phyloP scores from a whole-genome alignment of 2,888 invertebrate species.

The Acanthosoma haemorrhoidale region DNA sequence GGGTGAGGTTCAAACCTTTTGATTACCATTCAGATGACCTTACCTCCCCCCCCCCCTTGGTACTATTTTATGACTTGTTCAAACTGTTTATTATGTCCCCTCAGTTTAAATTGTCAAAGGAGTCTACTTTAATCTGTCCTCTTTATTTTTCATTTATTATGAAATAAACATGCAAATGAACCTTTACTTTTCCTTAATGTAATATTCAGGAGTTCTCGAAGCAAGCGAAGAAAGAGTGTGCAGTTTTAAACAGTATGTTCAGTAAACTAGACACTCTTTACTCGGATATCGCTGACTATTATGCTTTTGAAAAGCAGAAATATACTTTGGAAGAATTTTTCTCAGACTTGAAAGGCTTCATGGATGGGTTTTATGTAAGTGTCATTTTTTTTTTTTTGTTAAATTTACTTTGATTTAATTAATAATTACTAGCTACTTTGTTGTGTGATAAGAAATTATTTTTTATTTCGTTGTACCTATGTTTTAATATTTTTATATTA shows the following conservation, averaged over 20 bases:
- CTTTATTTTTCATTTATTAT: too few species aligned
- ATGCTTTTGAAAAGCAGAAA: slow-evolving; percentile 85
- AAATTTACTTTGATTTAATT: neutral
- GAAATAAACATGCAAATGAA: too few species aligned
- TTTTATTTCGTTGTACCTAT: too few species aligned
- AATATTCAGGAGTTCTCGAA: slow-evolving; percentile 59
- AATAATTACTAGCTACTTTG: neutral
- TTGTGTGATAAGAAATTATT: too few species aligned
- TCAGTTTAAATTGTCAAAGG: too few species aligned
- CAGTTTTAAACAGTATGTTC: slow-evolving; percentile 87
- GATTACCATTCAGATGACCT: too few species aligned
- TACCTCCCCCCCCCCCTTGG: too few species aligned
- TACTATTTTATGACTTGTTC: too few species aligned
- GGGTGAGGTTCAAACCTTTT: too few species aligned
- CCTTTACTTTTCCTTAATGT: slow-evolving; percentile 32
- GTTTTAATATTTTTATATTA: too few species aligned
- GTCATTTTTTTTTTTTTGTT: slow-evolving; percentile 8
- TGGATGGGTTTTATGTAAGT: slow-evolving; percentile 78
- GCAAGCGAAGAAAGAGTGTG: slow-evolving; percentile 79
- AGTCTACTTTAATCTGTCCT: too few species aligned
- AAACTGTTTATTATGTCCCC: too few species aligned
- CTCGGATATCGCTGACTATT: slow-evolving; percentile 80
- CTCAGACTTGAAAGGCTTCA: slow-evolving; percentile 88
- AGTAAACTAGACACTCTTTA: slow-evolving; percentile 86
- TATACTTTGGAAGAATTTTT: slow-evolving; percentile 95